phyloP scores from a whole-genome alignment of 2,888 invertebrate genomes.

The Oligia strigilis region DNA sequence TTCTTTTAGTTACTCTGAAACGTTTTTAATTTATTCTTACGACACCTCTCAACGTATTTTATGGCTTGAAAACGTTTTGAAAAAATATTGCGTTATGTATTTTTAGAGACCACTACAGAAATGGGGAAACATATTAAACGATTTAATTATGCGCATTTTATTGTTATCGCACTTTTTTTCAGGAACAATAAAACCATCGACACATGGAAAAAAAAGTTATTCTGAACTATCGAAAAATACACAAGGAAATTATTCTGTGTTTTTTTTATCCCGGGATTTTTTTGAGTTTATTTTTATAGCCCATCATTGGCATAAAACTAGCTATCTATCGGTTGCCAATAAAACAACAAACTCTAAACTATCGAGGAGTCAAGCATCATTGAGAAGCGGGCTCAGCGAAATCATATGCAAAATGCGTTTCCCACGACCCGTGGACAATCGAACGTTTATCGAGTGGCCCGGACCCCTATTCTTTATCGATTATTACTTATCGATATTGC shows the following conservation, averaged over 20 bases:
- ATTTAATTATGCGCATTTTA: constrained; percentile 15
- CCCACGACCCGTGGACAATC: constrained; percentile 82
- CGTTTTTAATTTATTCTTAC: neutral
- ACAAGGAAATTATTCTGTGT: constrained; percentile 22
- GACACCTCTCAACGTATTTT: neutral
- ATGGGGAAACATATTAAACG: neutral
- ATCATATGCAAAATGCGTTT: constrained; percentile 84
- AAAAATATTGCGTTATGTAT: neutral
- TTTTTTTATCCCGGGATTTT: constrained; percentile 13
- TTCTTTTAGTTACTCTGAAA: neutral
- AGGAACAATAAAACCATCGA: neutral
- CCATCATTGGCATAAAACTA: constrained; percentile 55
- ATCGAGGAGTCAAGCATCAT: constrained; percentile 59
- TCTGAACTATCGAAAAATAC: constrained; percentile 13
- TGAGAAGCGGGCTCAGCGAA: constrained; percentile 69
- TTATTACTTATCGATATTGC: constrained; percentile 62
- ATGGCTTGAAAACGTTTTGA: neutral
- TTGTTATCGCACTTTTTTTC: constrained; percentile 3
- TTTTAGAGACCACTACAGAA: neutral
- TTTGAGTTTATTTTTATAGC: constrained; percentile 57
- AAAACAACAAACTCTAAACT: constrained; percentile 63
- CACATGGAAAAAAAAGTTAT: neutral
- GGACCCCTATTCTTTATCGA: constrained; percentile 70
- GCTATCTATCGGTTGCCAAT: constrained; percentile 55
- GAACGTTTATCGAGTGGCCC: constrained; percentile 78